Percentiles rank a stretch among this genome's conserved stretches.
These are phyloP conservation scores for Pseudochirops corinnae DNA, from an alignment of 2,797 vertebrate species.

Conservation along the genomic window DNA sequence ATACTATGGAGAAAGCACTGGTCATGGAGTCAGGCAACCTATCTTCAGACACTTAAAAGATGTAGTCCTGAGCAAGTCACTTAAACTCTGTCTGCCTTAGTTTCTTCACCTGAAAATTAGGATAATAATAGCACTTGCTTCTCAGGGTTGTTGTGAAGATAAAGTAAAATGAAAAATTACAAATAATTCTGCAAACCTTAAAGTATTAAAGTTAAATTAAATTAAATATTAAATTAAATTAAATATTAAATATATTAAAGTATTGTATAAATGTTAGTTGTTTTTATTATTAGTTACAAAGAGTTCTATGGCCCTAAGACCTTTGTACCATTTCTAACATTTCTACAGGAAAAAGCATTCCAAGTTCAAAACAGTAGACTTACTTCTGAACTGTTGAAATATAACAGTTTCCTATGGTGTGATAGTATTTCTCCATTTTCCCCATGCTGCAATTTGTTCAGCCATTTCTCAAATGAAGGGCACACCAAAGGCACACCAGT, in stretches of 20 bases:
- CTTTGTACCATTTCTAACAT: not conserved
- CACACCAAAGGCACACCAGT: not conserved
- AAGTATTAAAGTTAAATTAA: too few relatives aligned
- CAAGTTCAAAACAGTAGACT: not conserved
- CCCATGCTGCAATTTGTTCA: not conserved
- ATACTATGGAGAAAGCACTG: not conserved
- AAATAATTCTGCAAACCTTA: not conserved
- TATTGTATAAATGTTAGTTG: not conserved
- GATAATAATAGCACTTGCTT: not conserved
- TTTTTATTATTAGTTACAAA: not conserved
- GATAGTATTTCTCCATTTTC: not conserved
- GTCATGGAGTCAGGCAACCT: not conserved
- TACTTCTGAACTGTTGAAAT: not conserved
- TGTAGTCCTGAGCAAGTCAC: not conserved
- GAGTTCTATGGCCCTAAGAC: not conserved
- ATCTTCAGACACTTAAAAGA: not conserved
- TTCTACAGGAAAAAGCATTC: not conserved
- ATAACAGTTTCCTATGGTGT: not conserved
- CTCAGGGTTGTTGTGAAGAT: not conserved
- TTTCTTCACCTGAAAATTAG: not conserved
- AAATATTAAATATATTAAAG: too few relatives aligned
- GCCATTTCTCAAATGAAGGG: not conserved
- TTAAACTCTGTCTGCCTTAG: not conserved
- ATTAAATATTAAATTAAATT: too few relatives aligned
- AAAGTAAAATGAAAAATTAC: not conserved